Conservation (phyloP, 2,888 invertebrate species). For the Clanis bilineata region DNA sequence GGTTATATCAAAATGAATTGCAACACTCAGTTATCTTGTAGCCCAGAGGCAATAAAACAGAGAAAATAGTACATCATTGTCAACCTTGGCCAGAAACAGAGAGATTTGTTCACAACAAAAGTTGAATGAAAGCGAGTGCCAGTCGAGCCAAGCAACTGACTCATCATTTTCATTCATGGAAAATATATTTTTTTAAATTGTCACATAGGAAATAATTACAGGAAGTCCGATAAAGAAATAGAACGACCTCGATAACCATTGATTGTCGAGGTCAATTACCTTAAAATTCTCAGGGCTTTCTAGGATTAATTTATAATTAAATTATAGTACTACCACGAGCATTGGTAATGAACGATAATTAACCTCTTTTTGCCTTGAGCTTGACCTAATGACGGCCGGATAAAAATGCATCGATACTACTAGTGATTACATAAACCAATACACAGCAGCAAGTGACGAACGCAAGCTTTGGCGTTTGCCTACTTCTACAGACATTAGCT, state of each 20-base stretch:
- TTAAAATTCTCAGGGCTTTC: slow-evolving; percentile 15
- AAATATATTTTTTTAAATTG: slow-evolving; percentile 23
- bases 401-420: slow-evolving; percentile 37
- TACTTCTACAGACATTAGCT: neutral
- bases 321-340: neutral
- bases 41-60: slow-evolving; percentile 21
- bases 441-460: slow-evolving; percentile 35
- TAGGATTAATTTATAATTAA: neutral
- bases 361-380: slow-evolving; percentile 50
- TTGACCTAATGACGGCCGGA: slow-evolving; percentile 49
- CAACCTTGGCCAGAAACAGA: slow-evolving; percentile 42
- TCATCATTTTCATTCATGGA: slow-evolving; percentile 68
- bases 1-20: neutral
- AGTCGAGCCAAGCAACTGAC: slow-evolving; percentile 62
- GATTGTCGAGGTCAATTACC: slow-evolving; percentile 29
- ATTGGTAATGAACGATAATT: neutral
- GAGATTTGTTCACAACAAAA: slow-evolving; percentile 30
- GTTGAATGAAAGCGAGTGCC: slow-evolving; percentile 53
- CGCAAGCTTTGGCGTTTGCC: neutral
- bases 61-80: slow-evolving; percentile 38
- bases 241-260: slow-evolving; percentile 26
- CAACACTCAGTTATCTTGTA: neutral
- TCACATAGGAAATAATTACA: neutral
- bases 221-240: slow-evolving; percentile 2
- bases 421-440: slow-evolving; percentile 45